Evolutionary conservation across 35 echinoderm and acorn worm species (phyloP), one percentile per base, ranked within the genome.

Genomic region (Hemicentrotus pulcherrimus): DNA sequence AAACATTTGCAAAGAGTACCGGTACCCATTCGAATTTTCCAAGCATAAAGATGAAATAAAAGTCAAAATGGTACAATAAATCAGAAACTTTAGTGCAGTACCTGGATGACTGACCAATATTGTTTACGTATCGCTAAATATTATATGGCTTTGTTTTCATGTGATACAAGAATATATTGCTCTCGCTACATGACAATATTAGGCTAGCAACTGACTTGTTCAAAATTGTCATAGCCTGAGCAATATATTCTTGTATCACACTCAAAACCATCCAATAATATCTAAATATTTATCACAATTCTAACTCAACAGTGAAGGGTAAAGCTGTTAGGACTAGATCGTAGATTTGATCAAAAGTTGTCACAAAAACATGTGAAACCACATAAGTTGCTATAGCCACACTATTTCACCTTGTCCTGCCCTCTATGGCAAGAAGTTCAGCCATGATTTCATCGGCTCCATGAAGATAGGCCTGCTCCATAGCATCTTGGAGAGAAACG

Each of bases 371-470:
- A 4, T 7, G 65, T 8, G 8, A 59, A 78, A 22, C 0, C 61
- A 70, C 16, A 70, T 6, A 2, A 0, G 18, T 5, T 2, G 28
- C 24, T 24, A 70, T 24, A 70, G 61, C 5, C 1, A 24, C 2
- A 70, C 61, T 28, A 70, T 14, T 24, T 90, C 15, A 93, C 91
- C 91, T 93, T 47, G 91, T 93, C 30, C 91, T 93, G 28, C 91
- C 91, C 91, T 93, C 91, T 58, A 46, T 47, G 45, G 91, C 22
- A n/a, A 47, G 32, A 3, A 93, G 48, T 48, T 93, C 91, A 22
- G 91, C 91, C 30, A 47, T 50, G 46, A 93, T 93, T 47, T 93
- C 91, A 58, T 93, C 91, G 0, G 18, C 91, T 24, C 91, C 91
- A 47, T 58, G 10, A 13, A 15, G 48, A 33, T 93, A 93, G n/a